Evolutionary conservation across 2,113 vertebrate genomes (phyloP).

Genomic region (Climacteris rufus): DNA sequence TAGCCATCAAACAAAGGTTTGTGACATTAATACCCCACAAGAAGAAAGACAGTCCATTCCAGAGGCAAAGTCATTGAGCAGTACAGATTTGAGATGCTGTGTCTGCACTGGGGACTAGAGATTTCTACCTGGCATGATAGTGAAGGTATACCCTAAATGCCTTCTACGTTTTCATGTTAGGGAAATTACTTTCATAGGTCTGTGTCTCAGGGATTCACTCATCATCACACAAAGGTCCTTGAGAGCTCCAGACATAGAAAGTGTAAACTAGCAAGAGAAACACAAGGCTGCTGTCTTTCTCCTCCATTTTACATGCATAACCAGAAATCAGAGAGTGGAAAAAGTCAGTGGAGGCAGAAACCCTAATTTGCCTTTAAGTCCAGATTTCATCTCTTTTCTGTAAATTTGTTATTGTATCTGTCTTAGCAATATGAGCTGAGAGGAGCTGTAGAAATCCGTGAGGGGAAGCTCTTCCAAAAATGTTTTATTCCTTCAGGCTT

Average conservation of each 20-base stretch:
- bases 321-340: background rate
- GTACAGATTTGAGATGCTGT: background rate
- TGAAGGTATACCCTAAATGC: background rate
- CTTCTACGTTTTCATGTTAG: background rate
- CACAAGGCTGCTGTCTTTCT: background rate
- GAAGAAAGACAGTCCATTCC: background rate
- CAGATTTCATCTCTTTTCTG: constrained; percentile 4
- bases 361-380: background rate
- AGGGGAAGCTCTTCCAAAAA: constrained; percentile 1
- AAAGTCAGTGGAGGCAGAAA: background rate
- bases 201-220: background rate
- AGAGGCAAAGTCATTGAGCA: background rate
- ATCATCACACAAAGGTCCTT: background rate
- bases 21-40: background rate
- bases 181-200: background rate
- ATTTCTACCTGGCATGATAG: background rate
- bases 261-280: background rate
- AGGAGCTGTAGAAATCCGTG: background rate
- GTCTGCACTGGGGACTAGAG: background rate
- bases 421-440: constrained; percentile 1
- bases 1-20: background rate
- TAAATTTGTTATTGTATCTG: constrained; percentile 7
- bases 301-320: background rate
- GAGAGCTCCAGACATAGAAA: background rate
- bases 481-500: constrained; percentile 4